These are phyloP conservation scores for Thamnophis sirtalis DNA, from an alignment of 2,113 vertebrate species.

Conservation along the genomic window DNA sequence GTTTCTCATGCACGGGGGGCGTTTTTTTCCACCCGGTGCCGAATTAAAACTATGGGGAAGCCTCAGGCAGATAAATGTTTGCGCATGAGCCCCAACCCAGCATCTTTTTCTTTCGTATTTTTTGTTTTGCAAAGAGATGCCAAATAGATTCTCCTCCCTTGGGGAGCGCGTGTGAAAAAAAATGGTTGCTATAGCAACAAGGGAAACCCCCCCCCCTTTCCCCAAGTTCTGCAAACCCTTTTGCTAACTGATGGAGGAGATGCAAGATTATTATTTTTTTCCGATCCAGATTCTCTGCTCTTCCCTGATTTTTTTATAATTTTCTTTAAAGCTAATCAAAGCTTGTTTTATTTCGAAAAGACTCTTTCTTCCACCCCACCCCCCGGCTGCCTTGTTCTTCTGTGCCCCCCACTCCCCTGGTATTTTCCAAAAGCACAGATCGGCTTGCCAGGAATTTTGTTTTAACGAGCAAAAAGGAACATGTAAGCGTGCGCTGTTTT, in stretches of 20 bases:
- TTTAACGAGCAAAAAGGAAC: background rate
- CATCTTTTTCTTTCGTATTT: no score
- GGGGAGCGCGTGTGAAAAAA: no score
- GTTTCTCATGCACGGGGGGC: background rate
- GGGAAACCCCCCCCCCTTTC: background rate
- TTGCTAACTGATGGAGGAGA: background rate
- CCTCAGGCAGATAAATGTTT: background rate
- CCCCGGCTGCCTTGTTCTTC: accelerated
- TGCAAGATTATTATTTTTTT: background rate
- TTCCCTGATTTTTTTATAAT: background rate
- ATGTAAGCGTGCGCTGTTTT: background rate
- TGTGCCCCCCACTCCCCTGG: background rate
- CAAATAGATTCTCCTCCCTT: background rate
- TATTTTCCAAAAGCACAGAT: background rate
- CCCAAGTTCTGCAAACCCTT: background rate
- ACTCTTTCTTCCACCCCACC: background rate
- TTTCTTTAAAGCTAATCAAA: background rate
- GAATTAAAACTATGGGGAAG: background rate
- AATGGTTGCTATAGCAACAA: slow-evolving; percentile 8
- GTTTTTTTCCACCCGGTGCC: background rate
- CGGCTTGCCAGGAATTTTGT: background rate
- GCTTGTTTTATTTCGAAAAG: slow-evolving; percentile 13
- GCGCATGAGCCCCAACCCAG: background rate
- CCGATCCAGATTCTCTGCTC: background rate
- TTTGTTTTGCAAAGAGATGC: background rate